A percentile compares a stretch with the other conserved stretches of the same genome.
These are phyloP conservation scores for Apus apus DNA, from an alignment of 2,113 vertebrate genomes.

Conservation along the genomic window DNA sequence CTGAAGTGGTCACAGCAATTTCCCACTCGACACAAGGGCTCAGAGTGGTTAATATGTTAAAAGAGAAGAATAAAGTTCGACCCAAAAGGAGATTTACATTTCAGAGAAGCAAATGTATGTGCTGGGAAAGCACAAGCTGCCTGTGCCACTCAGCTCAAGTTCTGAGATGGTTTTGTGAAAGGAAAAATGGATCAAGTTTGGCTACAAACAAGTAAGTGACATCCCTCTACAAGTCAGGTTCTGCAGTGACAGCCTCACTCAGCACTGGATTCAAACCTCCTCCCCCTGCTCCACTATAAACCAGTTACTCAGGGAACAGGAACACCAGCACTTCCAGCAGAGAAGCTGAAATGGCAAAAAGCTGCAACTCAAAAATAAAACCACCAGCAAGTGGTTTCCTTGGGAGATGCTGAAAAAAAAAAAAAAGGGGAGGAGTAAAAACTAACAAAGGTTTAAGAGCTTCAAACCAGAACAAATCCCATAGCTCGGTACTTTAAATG, in stretches of 20 bases:
- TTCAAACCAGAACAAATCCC: not conserved
- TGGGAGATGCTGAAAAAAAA: not conserved
- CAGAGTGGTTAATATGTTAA: not conserved
- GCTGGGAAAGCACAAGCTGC: not conserved
- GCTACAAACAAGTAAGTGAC: accelerated
- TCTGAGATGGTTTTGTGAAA: accelerated
- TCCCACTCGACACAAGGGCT: not conserved
- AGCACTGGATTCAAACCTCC: not conserved
- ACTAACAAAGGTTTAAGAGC: not conserved
- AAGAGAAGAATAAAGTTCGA: not conserved
- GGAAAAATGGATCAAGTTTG: not conserved
- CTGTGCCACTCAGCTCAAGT: not conserved
- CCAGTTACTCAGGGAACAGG: not conserved
- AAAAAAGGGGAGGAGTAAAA: not conserved
- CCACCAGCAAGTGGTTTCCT: not conserved
- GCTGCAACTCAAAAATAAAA: not conserved
- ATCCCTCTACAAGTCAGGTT: not conserved
- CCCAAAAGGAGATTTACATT: not conserved
- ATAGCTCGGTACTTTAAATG: accelerated
- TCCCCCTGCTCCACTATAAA: not conserved
- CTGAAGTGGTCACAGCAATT: not conserved
- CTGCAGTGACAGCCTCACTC: accelerated
- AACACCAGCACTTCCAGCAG: not conserved
- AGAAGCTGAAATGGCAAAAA: not conserved
- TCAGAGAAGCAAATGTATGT: not conserved